Conservation (phyloP, 2,797 vertebrate genomes). For the Pogoniulus pusillus region DNA sequence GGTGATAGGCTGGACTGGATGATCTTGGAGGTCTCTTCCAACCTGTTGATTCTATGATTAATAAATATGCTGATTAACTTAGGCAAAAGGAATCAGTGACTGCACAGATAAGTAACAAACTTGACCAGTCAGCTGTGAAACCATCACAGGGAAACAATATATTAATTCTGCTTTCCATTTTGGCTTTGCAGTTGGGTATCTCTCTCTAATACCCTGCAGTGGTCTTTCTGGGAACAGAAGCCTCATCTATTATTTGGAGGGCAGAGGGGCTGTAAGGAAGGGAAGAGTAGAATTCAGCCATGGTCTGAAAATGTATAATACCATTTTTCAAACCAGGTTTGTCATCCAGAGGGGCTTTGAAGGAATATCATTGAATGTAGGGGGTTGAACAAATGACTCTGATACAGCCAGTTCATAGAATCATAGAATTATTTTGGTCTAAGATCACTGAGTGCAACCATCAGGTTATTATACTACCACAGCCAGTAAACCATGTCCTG, state of each 20-base stretch:
- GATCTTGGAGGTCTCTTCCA: too few relatives aligned
- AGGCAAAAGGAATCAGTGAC: not conserved
- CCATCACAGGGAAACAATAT: not conserved
- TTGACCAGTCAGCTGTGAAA: not conserved
- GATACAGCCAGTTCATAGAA: not conserved
- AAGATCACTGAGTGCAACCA: too few relatives aligned
- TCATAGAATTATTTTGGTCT: too few relatives aligned
- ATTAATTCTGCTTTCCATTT: not conserved
- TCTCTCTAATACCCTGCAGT: not conserved
- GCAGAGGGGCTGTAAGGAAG: not conserved
- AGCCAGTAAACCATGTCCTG: too few relatives aligned
- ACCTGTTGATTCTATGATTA: too few relatives aligned
- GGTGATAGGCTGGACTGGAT: too few relatives aligned
- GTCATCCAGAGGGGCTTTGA: not conserved
- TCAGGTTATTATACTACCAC: too few relatives aligned
- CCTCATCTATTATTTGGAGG: not conserved
- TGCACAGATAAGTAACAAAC: not conserved
- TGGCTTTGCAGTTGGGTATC: not conserved
- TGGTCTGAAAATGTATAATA: not conserved
- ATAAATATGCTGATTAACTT: not conserved
- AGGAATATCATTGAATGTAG: not conserved
- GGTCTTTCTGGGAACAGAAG: not conserved
- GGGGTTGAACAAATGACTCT: not conserved
- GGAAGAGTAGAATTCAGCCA: not conserved
- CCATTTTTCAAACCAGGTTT: not conserved